Conservation (phyloP, 2,888 invertebrate genomes). For the Galerucella nymphaeae region DNA sequence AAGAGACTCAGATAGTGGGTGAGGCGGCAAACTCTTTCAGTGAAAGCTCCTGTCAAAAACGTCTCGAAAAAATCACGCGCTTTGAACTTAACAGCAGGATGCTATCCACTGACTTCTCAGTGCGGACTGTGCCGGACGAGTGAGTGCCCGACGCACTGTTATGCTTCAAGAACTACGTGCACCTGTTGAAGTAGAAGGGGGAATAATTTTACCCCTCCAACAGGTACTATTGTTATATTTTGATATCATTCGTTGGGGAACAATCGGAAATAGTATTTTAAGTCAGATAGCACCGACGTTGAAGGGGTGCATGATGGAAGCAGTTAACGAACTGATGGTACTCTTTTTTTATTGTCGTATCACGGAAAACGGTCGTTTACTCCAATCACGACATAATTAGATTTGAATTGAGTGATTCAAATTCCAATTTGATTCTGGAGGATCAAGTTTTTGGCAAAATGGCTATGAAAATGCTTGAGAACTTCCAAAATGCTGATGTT, state of each 20-base stretch:
- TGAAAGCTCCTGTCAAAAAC: constrained; percentile 33
- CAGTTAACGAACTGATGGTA: constrained; percentile 40
- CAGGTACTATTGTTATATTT: constrained; percentile 61
- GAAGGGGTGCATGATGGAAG: constrained; percentile 44
- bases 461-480: too few species aligned
- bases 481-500: too few species aligned
- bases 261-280: constrained; percentile 49
- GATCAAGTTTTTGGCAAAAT: background rate
- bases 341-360: constrained; percentile 3
- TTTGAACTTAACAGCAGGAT: constrained; percentile 48
- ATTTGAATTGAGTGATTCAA: background rate
- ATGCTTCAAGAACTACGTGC: constrained; percentile 66
- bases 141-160: constrained; percentile 65
- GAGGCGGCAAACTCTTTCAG: constrained; percentile 46
- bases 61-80: constrained; percentile 52
- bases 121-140: constrained; percentile 66
- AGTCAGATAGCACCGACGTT: constrained; percentile 38
- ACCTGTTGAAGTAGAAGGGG: constrained; percentile 64
- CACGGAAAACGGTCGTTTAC: constrained; percentile 7
- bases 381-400: background rate
- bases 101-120: constrained; percentile 59
- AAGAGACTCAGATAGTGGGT: constrained; percentile 47
- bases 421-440: too few species aligned
- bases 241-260: constrained; percentile 50
- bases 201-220: constrained; percentile 59